Percentiles rank a stretch among this genome's conserved stretches.
Evolutionary conservation across 2,113 vertebrate genomes (phyloP).

Genomic region (Zosterops lateralis): DNA sequence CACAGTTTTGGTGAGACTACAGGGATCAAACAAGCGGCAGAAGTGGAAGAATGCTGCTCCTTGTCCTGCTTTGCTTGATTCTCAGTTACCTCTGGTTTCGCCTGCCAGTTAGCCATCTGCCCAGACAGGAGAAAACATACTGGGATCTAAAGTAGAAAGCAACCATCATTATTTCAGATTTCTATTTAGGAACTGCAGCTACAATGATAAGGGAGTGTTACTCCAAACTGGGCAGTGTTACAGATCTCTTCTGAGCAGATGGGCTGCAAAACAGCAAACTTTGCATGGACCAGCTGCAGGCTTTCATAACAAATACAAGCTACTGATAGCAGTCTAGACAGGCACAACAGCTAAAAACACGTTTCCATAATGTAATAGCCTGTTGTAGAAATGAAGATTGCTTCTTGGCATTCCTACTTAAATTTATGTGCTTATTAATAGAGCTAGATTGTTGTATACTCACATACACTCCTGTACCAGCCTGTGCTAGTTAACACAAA

Average conservation of each 20-base stretch:
- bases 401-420: background rate
- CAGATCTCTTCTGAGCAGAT: conserved; percentile 71
- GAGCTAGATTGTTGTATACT: background rate
- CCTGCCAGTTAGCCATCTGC: conserved; percentile 64
- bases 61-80: conserved; percentile 27
- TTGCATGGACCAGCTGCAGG: conserved; percentile 68
- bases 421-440: conserved; percentile 18
- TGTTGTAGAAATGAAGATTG: background rate
- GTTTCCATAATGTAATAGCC: conserved; percentile 37
- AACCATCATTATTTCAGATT: conserved; percentile 71
- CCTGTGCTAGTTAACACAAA: background rate
- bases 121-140: conserved; percentile 65
- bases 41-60: conserved; percentile 49
- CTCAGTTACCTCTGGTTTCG: conserved; percentile 58
- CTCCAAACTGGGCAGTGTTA: conserved; percentile 64
- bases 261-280: conserved; percentile 71
- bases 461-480: background rate
- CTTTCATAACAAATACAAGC: conserved; percentile 50
- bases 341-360: conserved; percentile 40
- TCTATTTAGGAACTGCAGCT: conserved; percentile 67
- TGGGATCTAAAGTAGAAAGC: conserved; percentile 68
- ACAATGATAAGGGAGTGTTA: conserved; percentile 48
- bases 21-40: conserved; percentile 19
- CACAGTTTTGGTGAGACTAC: conserved; percentile 14
- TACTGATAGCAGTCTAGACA: conserved; percentile 50